A percentile compares a stretch with the other conserved stretches of the same genome.
These are phyloP conservation scores for Engystomops pustulosus DNA, from an alignment of 2,113 vertebrate species.

Conservation along the genomic window DNA sequence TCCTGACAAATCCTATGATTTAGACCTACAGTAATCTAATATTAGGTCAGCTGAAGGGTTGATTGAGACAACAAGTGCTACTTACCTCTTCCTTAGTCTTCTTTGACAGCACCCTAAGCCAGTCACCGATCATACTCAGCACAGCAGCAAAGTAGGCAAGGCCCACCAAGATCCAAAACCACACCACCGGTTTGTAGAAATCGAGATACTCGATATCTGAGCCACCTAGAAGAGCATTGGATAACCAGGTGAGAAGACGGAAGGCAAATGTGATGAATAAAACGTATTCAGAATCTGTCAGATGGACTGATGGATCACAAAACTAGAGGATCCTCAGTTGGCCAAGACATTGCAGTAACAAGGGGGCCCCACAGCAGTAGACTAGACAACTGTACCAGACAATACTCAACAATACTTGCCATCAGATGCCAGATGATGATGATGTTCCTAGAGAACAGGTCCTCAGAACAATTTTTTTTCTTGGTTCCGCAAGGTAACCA, in stretches of 20 bases:
- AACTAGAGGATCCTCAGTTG: background rate
- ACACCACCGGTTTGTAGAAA: constrained; percentile 96
- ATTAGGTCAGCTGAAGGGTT: too few species aligned
- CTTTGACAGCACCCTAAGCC: constrained; percentile 96
- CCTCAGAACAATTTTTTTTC: too few species aligned
- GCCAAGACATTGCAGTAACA: background rate
- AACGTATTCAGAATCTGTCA: background rate
- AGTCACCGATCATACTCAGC: constrained; percentile 98
- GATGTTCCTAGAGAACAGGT: too few species aligned
- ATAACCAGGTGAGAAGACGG: background rate
- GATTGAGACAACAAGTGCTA: too few species aligned
- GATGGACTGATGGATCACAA: background rate
- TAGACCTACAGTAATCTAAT: too few species aligned
- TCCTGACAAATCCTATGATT: too few species aligned
- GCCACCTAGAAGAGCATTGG: constrained; percentile 74
- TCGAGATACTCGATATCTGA: constrained; percentile 90
- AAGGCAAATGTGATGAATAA: background rate
- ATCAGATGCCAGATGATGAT: too few species aligned
- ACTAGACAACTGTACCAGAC: too few species aligned
- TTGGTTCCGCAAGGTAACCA: too few species aligned
- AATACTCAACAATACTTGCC: too few species aligned
- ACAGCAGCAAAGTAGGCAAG: constrained; percentile 97
- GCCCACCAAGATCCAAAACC: constrained; percentile 99
- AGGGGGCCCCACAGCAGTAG: background rate
- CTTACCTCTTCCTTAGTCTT: constrained; percentile 98